A percentile compares a stretch with the other conserved stretches of the same genome.
Evolutionary conservation across 1,140 invertebrate genomes (phyloP).

Genomic region (Marisa cornuarietis): DNA sequence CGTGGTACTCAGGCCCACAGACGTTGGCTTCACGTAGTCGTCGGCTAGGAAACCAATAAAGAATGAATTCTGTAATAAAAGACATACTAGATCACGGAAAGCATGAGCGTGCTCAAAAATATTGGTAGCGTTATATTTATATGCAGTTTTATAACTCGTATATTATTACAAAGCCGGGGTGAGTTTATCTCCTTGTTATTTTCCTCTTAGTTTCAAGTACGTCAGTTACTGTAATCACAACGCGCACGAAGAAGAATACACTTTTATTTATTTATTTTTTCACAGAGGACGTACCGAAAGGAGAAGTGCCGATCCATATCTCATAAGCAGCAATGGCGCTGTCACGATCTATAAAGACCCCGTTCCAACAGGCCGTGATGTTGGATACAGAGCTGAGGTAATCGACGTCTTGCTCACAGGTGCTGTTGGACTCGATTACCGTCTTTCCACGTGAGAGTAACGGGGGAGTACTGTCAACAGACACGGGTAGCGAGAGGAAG

Average conservation of each 20-base stretch:
- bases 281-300: slow-evolving; percentile 15
- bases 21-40: slow-evolving; percentile 17
- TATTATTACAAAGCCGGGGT: no score
- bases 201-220: no score
- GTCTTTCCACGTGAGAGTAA: slow-evolving; percentile 28
- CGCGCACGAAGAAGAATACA: background rate
- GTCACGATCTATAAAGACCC: slow-evolving; percentile 41
- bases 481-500: slow-evolving; percentile 29
- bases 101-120: no score
- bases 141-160: no score
- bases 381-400: slow-evolving; percentile 19
- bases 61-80: background rate
- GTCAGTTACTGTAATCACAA: background rate
- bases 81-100: no score
- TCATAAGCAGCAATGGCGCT: slow-evolving; percentile 28
- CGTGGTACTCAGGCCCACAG: slow-evolving; percentile 20
- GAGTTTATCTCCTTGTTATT: no score
- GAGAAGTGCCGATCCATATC: slow-evolving; percentile 35
- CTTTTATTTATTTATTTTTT: background rate
- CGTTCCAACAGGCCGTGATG: slow-evolving; percentile 37
- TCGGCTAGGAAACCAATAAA: slow-evolving; percentile 29
- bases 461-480: slow-evolving; percentile 36
- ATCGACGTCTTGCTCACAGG: slow-evolving; percentile 38
- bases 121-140: no score
- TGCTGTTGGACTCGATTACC: slow-evolving; percentile 27